phyloP scores from a whole-genome alignment of 2,797 vertebrate genomes.

The Platalea minor region DNA sequence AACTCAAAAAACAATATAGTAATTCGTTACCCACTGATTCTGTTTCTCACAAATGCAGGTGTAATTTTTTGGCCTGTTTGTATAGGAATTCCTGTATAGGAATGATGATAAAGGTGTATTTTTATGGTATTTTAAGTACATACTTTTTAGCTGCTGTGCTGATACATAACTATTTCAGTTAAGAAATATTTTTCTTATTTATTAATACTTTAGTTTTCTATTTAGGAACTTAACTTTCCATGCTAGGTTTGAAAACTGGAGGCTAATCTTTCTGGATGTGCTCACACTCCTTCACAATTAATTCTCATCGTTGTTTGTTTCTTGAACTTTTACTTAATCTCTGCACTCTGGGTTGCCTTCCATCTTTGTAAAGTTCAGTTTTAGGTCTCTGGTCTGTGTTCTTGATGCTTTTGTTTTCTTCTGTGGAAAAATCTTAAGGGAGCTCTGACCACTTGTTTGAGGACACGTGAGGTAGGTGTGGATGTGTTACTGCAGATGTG shows the following conservation, averaged over 20 bases:
- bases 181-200: neutral
- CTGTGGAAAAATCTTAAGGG: neutral
- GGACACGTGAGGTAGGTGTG: neutral
- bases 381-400: neutral
- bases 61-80: neutral
- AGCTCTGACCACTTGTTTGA: neutral
- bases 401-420: neutral
- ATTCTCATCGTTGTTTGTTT: neutral
- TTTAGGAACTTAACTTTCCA: neutral
- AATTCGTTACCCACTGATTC: neutral
- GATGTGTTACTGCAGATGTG: accelerated
- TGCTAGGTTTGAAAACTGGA: neutral
- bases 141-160: neutral
- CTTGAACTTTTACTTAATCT: neutral
- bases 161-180: neutral
- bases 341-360: neutral
- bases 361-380: neutral
- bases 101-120: neutral
- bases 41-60: neutral
- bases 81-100: neutral
- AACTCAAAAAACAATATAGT: neutral
- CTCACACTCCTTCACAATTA: neutral
- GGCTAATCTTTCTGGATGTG: neutral
- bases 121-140: neutral
- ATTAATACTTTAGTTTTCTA: neutral